phyloP scores from a whole-genome alignment of 2,797 vertebrate species.

The Schizopygopsis malacanthus region DNA sequence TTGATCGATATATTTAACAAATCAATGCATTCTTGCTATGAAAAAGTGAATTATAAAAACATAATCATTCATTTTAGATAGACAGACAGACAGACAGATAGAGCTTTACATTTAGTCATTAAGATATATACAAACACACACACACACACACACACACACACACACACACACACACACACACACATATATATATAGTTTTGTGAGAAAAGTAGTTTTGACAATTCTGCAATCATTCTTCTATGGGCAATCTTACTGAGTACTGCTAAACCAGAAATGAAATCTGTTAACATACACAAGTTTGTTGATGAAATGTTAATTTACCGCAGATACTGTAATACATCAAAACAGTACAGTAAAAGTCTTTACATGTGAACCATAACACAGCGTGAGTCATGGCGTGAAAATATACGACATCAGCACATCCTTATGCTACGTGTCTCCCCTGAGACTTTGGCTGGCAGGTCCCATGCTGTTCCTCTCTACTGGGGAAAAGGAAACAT shows the following conservation, averaged over 20 bases:
- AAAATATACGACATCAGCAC: conserved; percentile 49
- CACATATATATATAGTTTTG: background rate
- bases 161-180: too few species aligned
- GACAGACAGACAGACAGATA: too few species aligned
- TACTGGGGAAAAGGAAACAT: conserved; percentile 55
- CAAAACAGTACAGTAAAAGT: conserved; percentile 3
- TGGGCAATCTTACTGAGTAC: background rate
- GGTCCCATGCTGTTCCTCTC: conserved; percentile 55
- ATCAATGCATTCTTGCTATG: background rate
- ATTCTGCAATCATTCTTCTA: background rate
- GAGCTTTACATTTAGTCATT: too few species aligned
- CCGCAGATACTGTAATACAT: conserved; percentile 21
- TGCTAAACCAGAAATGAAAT: background rate
- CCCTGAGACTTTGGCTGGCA: conserved; percentile 51
- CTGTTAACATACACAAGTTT: background rate
- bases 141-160: too few species aligned
- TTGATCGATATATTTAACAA: background rate
- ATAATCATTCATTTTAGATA: too few species aligned
- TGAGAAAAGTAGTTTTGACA: background rate
- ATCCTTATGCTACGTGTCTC: conserved; percentile 50
- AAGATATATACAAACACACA: background rate
- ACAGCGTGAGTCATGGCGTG: background rate
- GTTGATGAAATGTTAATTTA: conserved; percentile 2
- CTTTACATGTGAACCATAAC: conserved; percentile 24
- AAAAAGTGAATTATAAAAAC: too few species aligned